Conservation (phyloP, 2,797 vertebrate species). For the Etheostoma nigrum region DNA sequence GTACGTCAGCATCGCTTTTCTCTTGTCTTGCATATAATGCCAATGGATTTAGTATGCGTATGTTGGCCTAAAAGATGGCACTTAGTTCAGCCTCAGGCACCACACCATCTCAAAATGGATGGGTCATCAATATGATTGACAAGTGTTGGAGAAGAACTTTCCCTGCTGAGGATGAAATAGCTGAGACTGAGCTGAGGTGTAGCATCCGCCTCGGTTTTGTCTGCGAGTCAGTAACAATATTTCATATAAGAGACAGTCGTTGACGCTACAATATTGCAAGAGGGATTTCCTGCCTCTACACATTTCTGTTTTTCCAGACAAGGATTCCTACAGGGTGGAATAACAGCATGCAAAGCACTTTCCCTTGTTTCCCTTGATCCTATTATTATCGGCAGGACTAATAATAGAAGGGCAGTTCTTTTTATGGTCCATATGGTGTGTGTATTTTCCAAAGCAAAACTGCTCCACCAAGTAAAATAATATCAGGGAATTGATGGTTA, state of each 20-base stretch:
- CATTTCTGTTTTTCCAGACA: constrained; percentile 37
- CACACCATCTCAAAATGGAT: constrained; percentile 25
- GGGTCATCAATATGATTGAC: constrained; percentile 62
- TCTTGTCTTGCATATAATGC: constrained; percentile 28
- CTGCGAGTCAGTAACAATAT: constrained; percentile 46
- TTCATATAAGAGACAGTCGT: constrained; percentile 52
- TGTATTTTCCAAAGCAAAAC: constrained; percentile 17
- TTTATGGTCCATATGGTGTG: background rate
- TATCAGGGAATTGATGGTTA: background rate
- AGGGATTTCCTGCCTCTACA: constrained; percentile 42
- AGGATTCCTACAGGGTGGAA: constrained; percentile 30
- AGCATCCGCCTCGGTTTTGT: constrained; percentile 17
- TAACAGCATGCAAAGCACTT: constrained; percentile 24
- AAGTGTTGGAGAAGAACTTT: constrained; percentile 31
- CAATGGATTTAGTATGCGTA: constrained; percentile 24
- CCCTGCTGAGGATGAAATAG: constrained; percentile 23
- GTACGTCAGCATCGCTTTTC: constrained; percentile 12
- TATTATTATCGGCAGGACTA: constrained; percentile 22
- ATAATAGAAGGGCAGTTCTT: constrained; percentile 2
- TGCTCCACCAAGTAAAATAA: background rate
- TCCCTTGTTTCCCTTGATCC: constrained; percentile 38
- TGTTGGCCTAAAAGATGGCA: constrained; percentile 39
- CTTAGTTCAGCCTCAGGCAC: constrained; percentile 40
- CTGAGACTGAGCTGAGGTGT: constrained; percentile 33
- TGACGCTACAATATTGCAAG: constrained; percentile 47